Evolutionary conservation across 2,888 invertebrate species (phyloP), one percentile per base, ranked within the genome.

Genomic region (Mechanitis messenoides): DNA sequence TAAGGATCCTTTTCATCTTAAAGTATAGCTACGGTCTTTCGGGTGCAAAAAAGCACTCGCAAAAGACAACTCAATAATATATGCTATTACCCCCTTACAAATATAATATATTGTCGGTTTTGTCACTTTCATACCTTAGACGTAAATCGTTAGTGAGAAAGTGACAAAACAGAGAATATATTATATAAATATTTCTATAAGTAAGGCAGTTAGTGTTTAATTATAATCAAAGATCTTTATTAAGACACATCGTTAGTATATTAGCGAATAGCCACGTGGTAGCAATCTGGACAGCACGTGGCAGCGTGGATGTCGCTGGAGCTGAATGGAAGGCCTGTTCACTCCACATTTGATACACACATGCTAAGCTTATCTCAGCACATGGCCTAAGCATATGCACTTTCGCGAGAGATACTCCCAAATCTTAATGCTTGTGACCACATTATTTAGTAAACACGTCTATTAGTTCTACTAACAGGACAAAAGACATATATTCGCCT

Each of bases 271-370:
- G 79, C 77, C 75, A 79, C 78, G 80, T 76, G 75, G 72, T 68
- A 68, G 71, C 72, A 80, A 81, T 83, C 80, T 85, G 84, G 77
- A 67, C 71, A 83, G 84, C 86, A 85, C 84, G 85, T 85, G 86
- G 78, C 76, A 69, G 64, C 61, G 66, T 62, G 67, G 65, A 68
- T 73, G 75, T 68, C 69, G 75, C 67, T 68, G 72, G 50, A 69
- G 72, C 77, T 85, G 77, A 87, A 86, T 82, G 84, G 72, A 78
- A 77, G 79, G 80, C 80, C 85, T 86, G 85, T 87, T 74, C 72
- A 60, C 61, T 71, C 71, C 76, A 83, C 84, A 85, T 83, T 81
- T 76, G 85, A 87, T 81, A 81, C 71, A 68, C 70, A 71, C 68
- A 74, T 76, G 74, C 73, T 66, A 65, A 66, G 59, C 67, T 71